phyloP scores from a whole-genome alignment of 2,888 invertebrate genomes.

The Melanostoma mellinum region DNA sequence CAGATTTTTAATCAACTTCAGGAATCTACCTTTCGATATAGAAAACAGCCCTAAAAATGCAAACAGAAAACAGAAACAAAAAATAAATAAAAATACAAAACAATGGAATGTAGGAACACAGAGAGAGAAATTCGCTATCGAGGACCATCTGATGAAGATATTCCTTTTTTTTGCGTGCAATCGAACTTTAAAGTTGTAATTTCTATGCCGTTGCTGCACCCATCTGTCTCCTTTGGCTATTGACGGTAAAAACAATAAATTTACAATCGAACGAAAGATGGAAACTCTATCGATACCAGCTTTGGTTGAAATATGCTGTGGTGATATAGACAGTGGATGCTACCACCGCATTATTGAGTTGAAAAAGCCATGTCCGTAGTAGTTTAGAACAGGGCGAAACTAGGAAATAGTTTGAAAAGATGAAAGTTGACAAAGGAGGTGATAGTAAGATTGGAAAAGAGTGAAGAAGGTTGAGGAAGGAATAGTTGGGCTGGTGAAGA shows the following conservation, averaged over 20 bases:
- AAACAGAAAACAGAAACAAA: conserved; percentile 12
- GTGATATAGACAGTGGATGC: conserved; percentile 25
- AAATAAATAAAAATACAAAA: conserved; percentile 9
- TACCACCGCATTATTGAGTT: not conserved
- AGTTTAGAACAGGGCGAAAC: no score
- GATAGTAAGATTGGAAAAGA: no score
- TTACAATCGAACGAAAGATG: conserved; percentile 18
- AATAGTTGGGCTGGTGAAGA: no score
- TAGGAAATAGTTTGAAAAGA: no score
- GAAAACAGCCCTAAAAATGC: not conserved
- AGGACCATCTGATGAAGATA: conserved; percentile 28
- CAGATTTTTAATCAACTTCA: conserved; percentile 70
- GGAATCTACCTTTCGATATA: not conserved
- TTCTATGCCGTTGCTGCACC: conserved; percentile 15
- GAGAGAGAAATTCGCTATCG: not conserved
- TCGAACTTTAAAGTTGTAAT: conserved; percentile 54
- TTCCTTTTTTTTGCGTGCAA: conserved; percentile 17
- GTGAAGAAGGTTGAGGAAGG: no score
- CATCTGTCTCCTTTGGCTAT: conserved; percentile 2
- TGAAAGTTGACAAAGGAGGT: no score
- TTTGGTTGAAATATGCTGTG: conserved; percentile 54
- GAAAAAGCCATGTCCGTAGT: not conserved
- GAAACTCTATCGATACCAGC: conserved; percentile 19
- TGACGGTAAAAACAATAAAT: conserved; percentile 50
- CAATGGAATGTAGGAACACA: not conserved